Percentiles rank a stretch among this genome's conserved stretches.
These are phyloP conservation scores for Frankliniella fusca DNA, from an alignment of 2,888 invertebrate genomes.

Conservation along the genomic window DNA sequence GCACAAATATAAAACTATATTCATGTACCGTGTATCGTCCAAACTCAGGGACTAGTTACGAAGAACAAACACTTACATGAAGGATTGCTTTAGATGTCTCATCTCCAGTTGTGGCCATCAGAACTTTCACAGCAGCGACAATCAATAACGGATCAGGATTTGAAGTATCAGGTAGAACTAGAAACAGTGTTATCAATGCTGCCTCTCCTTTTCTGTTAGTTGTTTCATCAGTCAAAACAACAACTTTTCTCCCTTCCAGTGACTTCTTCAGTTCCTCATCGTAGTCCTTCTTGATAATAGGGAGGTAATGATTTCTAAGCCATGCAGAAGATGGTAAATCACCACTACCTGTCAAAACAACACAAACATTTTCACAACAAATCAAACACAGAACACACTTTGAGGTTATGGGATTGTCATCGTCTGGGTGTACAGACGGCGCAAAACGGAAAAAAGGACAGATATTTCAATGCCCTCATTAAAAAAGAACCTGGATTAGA, in stretches of 20 bases:
- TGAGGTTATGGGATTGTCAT: neutral
- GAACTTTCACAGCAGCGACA: neutral
- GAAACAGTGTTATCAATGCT: neutral
- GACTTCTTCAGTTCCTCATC: neutral
- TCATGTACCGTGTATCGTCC: no score
- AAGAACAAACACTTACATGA: neutral
- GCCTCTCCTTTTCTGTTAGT: neutral
- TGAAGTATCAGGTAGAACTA: neutral
- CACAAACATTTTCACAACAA: neutral
- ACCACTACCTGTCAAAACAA: neutral
- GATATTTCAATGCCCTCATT: no score
- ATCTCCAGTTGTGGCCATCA: neutral
- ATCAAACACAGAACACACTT: neutral
- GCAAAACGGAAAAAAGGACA: no score
- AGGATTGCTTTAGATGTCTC: neutral
- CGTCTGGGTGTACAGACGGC: no score
- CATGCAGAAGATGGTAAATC: neutral
- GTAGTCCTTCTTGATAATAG: neutral
- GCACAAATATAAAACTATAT: neutral
- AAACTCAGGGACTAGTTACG: no score
- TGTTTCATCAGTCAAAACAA: neutral
- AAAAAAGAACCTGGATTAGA: neutral
- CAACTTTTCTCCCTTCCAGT: neutral
- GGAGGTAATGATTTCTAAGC: constrained; percentile 1
- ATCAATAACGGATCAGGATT: neutral